Evolutionary conservation across 2,888 invertebrate genomes (phyloP).

Genomic region (Stegophylla sp.): DNA sequence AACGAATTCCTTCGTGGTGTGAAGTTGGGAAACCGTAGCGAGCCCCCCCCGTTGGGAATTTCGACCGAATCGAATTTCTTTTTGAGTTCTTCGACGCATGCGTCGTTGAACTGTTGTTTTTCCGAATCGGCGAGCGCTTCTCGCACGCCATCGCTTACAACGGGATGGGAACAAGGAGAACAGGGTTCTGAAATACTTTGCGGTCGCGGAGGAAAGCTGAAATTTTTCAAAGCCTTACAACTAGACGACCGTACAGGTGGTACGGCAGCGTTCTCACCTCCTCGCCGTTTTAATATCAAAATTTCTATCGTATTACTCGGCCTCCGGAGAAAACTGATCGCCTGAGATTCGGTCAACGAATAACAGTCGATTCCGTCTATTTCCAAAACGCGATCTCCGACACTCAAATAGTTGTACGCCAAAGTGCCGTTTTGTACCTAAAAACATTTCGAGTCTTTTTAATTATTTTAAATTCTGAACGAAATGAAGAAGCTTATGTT

Average conservation of each 20-base stretch:
- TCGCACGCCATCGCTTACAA: not conserved
- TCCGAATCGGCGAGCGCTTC: not conserved
- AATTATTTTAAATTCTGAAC: too few species aligned
- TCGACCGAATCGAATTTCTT: not conserved
- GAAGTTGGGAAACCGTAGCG: slow-evolving; percentile 34
- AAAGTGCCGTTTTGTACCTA: slow-evolving; percentile 62
- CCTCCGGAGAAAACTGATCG: slow-evolving; percentile 60
- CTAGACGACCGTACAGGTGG: slow-evolving; percentile 53
- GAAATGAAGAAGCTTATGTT: too few species aligned
- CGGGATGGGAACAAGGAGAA: not conserved
- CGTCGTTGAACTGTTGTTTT: not conserved
- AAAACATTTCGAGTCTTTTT: not conserved
- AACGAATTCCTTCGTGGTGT: slow-evolving; percentile 43
- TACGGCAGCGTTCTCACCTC: slow-evolving; percentile 47
- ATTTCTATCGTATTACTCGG: slow-evolving; percentile 61
- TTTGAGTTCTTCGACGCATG: slow-evolving; percentile 3
- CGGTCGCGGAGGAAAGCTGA: slow-evolving; percentile 31
- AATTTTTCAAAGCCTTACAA: slow-evolving; percentile 45
- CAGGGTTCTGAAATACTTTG: slow-evolving; percentile 5
- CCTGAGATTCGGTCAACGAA: slow-evolving; percentile 60
- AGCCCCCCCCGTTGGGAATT: not conserved
- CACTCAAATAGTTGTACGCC: slow-evolving; percentile 61
- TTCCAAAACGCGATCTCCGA: slow-evolving; percentile 62
- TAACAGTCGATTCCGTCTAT: slow-evolving; percentile 62
- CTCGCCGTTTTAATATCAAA: slow-evolving; percentile 61